phyloP scores from a whole-genome alignment of 2,113 vertebrate genomes.

The Pipra filicauda region DNA sequence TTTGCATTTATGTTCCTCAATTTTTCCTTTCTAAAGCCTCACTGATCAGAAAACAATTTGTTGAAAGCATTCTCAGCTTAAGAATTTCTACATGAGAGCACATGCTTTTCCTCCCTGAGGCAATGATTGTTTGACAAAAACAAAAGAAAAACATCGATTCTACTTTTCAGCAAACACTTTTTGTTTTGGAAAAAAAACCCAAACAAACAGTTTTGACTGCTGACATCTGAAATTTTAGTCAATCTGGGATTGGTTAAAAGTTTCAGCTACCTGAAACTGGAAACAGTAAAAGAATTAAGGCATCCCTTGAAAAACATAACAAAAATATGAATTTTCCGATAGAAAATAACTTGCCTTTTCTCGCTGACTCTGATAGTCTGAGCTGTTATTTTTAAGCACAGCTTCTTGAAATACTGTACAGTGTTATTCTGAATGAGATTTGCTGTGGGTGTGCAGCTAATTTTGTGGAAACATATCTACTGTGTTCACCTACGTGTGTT shows the following conservation, averaged over 20 bases:
- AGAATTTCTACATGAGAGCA: background rate
- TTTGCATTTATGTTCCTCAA: background rate
- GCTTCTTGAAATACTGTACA: background rate
- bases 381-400: background rate
- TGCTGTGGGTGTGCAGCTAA: background rate
- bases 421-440: background rate
- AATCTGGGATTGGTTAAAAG: background rate
- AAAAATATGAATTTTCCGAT: background rate
- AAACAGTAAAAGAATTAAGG: background rate
- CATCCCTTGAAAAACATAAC: background rate
- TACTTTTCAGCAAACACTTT: background rate
- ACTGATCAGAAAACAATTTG: background rate
- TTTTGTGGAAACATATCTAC: background rate
- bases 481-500: background rate
- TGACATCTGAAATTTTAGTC: background rate
- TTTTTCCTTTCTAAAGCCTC: background rate
- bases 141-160: background rate
- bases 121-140: background rate
- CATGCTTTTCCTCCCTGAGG: rapidly evolving
- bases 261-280: background rate
- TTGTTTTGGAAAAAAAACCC: background rate
- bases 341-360: background rate
- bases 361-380: background rate
- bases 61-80: background rate
- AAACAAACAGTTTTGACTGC: background rate